Evolutionary conservation across 2,888 invertebrate genomes (phyloP).

Genomic region (Drosophila mercatorum): DNA sequence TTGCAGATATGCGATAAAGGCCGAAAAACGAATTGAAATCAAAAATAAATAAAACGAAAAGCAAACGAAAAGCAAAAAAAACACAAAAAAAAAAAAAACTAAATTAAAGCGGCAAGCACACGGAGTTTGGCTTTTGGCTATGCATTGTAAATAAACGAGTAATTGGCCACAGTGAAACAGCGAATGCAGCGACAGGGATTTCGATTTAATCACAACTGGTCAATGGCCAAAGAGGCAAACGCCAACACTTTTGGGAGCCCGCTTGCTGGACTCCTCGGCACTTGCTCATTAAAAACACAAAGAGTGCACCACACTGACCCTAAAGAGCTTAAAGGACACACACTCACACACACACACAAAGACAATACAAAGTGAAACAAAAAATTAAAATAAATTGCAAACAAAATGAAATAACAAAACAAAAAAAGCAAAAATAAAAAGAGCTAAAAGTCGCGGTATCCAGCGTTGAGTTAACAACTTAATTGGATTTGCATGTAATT

Average conservation of each 20-base stretch:
- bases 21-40: conserved; percentile 21
- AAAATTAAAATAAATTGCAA: conserved; percentile 73
- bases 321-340: conserved; percentile 66
- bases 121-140: conserved; percentile 46
- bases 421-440: conserved; percentile 11
- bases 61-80: conserved; percentile 17
- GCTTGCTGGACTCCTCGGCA: conserved; percentile 33
- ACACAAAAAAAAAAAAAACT: conserved; percentile 18
- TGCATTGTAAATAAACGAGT: conserved; percentile 71
- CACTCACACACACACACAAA: conserved; percentile 8
- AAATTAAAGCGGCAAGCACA: conserved; percentile 55
- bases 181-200: conserved; percentile 33
- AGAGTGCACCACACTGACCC: conserved; percentile 73
- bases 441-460: conserved; percentile 39
- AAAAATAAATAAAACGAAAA: conserved; percentile 24
- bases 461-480: conserved; percentile 81
- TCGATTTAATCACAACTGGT: conserved; percentile 70
- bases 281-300: conserved; percentile 73
- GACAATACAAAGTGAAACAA: conserved; percentile 56
- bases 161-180: conserved; percentile 62
- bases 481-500: conserved; percentile 84
- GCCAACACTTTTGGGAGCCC: conserved; percentile 68
- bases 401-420: conserved; percentile 42
- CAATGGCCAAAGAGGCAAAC: conserved; percentile 64
- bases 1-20: conserved; percentile 64